phyloP scores from a whole-genome alignment of 2,888 invertebrate species.

The Trypoxylon attenuatum region DNA sequence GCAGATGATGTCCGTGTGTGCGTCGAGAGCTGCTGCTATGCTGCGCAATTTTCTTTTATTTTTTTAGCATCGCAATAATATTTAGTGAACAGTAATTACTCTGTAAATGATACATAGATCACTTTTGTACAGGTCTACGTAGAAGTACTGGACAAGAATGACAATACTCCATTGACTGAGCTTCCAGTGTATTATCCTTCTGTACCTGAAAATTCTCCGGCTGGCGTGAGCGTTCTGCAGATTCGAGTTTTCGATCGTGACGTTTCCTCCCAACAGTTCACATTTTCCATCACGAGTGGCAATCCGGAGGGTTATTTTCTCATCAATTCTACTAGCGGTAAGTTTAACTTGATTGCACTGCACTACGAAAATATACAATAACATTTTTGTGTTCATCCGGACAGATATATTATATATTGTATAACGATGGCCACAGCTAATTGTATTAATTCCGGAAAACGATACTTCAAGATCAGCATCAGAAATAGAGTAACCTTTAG shows the following conservation, averaged over 20 bases:
- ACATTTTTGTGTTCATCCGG: too few species aligned
- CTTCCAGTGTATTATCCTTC: slow-evolving; percentile 90
- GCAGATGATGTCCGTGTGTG: background rate
- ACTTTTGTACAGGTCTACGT: slow-evolving; percentile 81
- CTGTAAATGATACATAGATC: slow-evolving; percentile 34
- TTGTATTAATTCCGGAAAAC: too few species aligned
- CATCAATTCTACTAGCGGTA: slow-evolving; percentile 90
- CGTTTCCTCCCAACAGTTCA: slow-evolving; percentile 79
- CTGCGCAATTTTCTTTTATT: slow-evolving; percentile 20
- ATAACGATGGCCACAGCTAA: too few species aligned
- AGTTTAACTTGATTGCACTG: too few species aligned
- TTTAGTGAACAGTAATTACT: too few species aligned
- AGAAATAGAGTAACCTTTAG: too few species aligned
- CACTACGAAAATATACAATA: too few species aligned
- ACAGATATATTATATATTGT: too few species aligned
- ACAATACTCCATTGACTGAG: slow-evolving; percentile 93
- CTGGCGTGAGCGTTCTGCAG: slow-evolving; percentile 83
- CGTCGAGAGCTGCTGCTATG: background rate
- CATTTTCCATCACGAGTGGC: slow-evolving; percentile 91
- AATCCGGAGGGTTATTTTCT: slow-evolving; percentile 94
- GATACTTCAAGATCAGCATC: too few species aligned
- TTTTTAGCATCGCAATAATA: slow-evolving; percentile 17
- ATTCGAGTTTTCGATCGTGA: slow-evolving; percentile 89
- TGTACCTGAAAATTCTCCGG: slow-evolving; percentile 87
- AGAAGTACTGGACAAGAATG: slow-evolving; percentile 93